phyloP scores from a whole-genome alignment of 37 sponge, comb jelly and placozoan genomes.

The Spongilla lacustris region DNA sequence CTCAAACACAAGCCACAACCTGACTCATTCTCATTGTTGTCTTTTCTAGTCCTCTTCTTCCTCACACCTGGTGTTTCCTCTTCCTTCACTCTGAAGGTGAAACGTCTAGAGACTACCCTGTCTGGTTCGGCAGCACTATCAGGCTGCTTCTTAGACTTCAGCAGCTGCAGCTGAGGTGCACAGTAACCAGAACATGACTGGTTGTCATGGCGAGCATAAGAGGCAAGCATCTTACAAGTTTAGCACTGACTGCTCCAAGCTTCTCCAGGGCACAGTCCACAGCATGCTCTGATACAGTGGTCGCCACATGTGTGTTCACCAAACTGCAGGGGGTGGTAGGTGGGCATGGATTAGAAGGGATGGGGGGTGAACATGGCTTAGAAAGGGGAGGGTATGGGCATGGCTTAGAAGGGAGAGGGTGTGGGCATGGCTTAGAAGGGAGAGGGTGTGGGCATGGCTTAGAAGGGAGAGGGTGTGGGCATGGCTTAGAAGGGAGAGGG shows the following conservation, averaged over 20 bases:
- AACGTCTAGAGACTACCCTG: slow-evolving; percentile 41
- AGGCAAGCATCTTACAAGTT: slow-evolving; percentile 25
- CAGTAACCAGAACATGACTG: no score
- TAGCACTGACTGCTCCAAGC: slow-evolving; percentile 22
- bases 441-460: no score
- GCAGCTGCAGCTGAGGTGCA: slow-evolving; percentile 16
- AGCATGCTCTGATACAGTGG: slow-evolving; percentile 42
- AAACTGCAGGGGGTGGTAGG: not conserved
- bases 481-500: no score
- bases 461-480: no score
- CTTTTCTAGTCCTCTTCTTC: slow-evolving; percentile 26
- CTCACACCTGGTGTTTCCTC: slow-evolving; percentile 6
- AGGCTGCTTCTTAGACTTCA: slow-evolving; percentile 11
- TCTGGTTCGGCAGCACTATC: slow-evolving; percentile 14
- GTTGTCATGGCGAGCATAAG: no score
- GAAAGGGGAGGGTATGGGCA: no score
- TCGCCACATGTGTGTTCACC: slow-evolving; percentile 47
- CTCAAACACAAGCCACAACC: no score
- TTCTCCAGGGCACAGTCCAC: slow-evolving; percentile 47
- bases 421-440: no score
- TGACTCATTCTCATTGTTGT: slow-evolving; percentile 22
- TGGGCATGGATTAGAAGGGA: not conserved
- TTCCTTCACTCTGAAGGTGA: slow-evolving; percentile 55
- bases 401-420: no score
- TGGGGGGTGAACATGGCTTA: no score